These are phyloP conservation scores for Albula glossodonta DNA, from an alignment of 2,113 vertebrate species.

Conservation along the genomic window DNA sequence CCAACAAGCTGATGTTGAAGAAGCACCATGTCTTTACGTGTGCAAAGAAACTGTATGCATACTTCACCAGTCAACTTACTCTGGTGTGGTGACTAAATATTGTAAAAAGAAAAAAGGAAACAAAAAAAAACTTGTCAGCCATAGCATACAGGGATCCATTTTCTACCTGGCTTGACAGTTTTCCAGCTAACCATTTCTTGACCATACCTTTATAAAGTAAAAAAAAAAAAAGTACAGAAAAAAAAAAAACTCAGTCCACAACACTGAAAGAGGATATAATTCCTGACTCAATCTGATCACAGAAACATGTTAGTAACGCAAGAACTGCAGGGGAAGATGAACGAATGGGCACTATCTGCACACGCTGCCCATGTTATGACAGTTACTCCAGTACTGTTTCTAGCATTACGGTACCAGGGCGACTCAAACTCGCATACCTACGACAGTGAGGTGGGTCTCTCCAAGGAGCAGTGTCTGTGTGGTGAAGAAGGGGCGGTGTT, in stretches of 20 bases:
- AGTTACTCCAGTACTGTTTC: not conserved
- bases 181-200: constrained; percentile 4
- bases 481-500: not conserved
- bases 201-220: not conserved
- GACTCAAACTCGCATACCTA: not conserved
- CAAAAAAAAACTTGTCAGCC: constrained; percentile 3
- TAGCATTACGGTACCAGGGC: not conserved
- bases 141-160: constrained; percentile 8
- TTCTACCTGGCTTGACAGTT: not conserved
- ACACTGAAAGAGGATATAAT: constrained; percentile 5
- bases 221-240: constrained; percentile 9
- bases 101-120: not conserved
- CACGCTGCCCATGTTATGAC: not conserved
- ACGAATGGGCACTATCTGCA: not conserved
- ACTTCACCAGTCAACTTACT: not conserved
- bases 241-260: constrained; percentile 5
- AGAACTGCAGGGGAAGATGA: not conserved
- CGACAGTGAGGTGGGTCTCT: not conserved
- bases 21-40: not conserved
- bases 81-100: not conserved
- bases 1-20: not conserved
- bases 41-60: not conserved
- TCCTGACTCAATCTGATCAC: not conserved
- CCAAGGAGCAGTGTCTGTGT: not conserved
- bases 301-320: constrained; percentile 4